Conservation (phyloP, 2,113 vertebrate species). For the Ancistrus triradiatus region DNA sequence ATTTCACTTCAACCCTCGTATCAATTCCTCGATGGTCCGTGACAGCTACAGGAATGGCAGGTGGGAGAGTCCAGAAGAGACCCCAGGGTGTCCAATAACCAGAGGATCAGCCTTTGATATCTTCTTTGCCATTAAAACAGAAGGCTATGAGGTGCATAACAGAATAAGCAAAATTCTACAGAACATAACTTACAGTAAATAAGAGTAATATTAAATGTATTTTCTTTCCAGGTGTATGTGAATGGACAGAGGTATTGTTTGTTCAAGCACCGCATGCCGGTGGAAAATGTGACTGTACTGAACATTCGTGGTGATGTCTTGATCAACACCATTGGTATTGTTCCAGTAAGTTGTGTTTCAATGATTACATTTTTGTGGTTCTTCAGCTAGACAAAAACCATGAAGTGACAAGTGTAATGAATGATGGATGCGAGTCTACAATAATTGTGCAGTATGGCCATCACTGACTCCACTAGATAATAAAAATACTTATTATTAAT, state of each 20-base stretch:
- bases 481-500: too few relatives aligned
- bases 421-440: too few relatives aligned
- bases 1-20: background rate
- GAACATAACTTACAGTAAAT: too few relatives aligned
- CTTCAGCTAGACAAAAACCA: too few relatives aligned
- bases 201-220: background rate
- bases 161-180: too few relatives aligned
- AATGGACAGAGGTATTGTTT: background rate
- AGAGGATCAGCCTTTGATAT: constrained; percentile 4
- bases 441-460: too few relatives aligned
- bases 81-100: background rate
- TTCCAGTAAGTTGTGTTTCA: constrained; percentile 3
- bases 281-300: background rate
- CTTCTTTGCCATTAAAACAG: background rate
- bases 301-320: background rate
- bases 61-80: background rate
- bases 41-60: background rate
- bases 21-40: background rate
- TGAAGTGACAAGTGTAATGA: too few relatives aligned
- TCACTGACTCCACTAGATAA: too few relatives aligned
- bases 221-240: background rate
- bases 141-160: background rate
- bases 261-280: background rate
- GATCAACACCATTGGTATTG: background rate
- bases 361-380: too few relatives aligned